These are phyloP conservation scores for Synergus laeviventris DNA, from an alignment of 2,888 invertebrate genomes.

Conservation along the genomic window DNA sequence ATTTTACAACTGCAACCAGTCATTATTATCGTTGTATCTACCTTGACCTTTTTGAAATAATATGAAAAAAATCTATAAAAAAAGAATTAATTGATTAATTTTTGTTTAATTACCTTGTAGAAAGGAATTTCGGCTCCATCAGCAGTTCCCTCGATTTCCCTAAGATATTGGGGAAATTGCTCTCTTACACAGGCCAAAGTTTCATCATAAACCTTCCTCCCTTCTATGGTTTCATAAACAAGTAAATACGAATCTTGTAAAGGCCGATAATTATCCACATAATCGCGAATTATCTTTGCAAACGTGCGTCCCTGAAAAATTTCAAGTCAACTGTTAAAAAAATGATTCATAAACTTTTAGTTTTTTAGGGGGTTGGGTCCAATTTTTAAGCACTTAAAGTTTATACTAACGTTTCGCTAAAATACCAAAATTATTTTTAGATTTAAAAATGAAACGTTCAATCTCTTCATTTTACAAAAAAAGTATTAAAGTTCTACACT, in stretches of 20 bases:
- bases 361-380: neutral
- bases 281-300: slow-evolving; percentile 84
- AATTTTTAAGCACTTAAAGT: no score
- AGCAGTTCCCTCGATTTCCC: slow-evolving; percentile 90
- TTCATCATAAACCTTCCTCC: slow-evolving; percentile 84
- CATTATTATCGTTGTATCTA: neutral
- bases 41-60: no score
- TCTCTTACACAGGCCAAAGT: slow-evolving; percentile 83
- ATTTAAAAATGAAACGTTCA: no score
- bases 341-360: neutral
- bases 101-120: slow-evolving; percentile 81
- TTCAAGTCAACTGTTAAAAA: neutral
- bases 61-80: no score
- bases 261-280: slow-evolving; percentile 79
- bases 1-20: neutral
- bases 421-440: no score
- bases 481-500: no score
- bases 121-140: slow-evolving; percentile 91
- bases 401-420: no score
- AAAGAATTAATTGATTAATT: neutral
- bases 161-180: slow-evolving; percentile 88
- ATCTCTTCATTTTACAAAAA: no score
- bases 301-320: slow-evolving; percentile 86
- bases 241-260: slow-evolving; percentile 84
- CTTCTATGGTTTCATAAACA: slow-evolving; percentile 84